Conservation (phyloP, 2,113 vertebrate species). For the Halichoerus grypus region DNA sequence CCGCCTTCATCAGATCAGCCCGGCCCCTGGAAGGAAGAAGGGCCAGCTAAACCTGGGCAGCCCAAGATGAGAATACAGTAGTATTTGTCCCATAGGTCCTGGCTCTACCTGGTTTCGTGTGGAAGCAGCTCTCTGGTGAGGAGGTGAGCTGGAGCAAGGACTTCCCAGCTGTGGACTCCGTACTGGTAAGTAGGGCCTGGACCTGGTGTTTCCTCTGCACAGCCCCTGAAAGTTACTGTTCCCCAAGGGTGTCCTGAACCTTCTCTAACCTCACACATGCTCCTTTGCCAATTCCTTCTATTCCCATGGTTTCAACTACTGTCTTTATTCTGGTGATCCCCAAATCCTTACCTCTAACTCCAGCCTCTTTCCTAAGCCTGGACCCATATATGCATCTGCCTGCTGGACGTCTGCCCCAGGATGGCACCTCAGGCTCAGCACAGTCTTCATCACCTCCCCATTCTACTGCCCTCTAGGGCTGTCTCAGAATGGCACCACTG, state of each 20-base stretch:
- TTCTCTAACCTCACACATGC: not conserved
- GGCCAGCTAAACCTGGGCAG: not conserved
- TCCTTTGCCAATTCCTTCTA: not conserved
- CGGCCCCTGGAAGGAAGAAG: not conserved
- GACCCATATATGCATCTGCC: not conserved
- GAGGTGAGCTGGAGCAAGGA: conserved; percentile 97
- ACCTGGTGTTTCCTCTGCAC: not conserved
- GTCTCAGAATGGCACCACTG: not conserved
- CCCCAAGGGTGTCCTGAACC: not conserved
- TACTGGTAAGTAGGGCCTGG: conserved; percentile 91
- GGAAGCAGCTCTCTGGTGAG: conserved; percentile 98
- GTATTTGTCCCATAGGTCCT: conserved; percentile 89
- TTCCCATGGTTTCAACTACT: not conserved
- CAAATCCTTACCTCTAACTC: not conserved
- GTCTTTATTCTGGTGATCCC: not conserved
- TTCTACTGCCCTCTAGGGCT: not conserved
- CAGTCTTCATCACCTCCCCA: not conserved
- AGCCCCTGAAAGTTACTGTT: not conserved
- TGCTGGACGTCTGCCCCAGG: not conserved
- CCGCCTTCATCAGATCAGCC: not conserved
- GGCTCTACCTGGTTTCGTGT: conserved; percentile 96
- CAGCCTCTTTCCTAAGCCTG: not conserved
- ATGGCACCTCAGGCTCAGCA: not conserved
- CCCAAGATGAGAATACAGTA: not conserved
- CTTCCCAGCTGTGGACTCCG: conserved; percentile 96